Evolutionary conservation across 2,888 invertebrate genomes (phyloP).

Genomic region (Incurvaria masculella): DNA sequence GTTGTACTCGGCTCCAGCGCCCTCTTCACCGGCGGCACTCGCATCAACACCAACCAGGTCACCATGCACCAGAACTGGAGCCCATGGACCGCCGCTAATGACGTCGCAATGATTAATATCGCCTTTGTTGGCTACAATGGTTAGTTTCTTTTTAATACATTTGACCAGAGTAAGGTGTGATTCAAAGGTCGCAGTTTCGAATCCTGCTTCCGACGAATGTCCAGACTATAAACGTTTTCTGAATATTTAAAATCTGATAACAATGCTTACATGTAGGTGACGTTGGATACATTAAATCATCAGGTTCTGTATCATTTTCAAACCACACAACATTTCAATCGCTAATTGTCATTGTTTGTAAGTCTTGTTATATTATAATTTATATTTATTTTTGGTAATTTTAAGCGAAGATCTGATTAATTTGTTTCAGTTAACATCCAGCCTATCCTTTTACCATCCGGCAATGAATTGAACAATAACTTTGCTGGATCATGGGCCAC

Average conservation of each 20-base stretch:
- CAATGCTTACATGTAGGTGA: neutral
- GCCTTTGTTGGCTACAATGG: conserved; percentile 20
- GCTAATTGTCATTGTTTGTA: neutral
- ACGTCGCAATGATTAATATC: conserved; percentile 24
- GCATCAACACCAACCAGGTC: conserved; percentile 4
- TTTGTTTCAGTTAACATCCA: conserved; percentile 21
- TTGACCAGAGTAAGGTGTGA: no score
- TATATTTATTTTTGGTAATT: neutral
- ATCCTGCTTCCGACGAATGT: no score
- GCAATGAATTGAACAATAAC: conserved; percentile 22
- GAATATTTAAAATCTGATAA: no score
- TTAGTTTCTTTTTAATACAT: no score
- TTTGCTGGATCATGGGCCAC: conserved; percentile 20
- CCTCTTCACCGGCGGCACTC: conserved; percentile 22
- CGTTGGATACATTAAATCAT: neutral
- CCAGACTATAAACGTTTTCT: no score
- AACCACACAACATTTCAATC: neutral
- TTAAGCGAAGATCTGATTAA: conserved; percentile 11
- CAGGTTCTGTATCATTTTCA: no score
- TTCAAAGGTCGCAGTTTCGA: no score
- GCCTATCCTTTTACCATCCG: conserved; percentile 24
- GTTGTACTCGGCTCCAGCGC: conserved; percentile 26
- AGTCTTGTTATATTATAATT: conserved; percentile 3
- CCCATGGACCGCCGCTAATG: conserved; percentile 23
- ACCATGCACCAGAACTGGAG: conserved; percentile 20